A percentile compares a stretch with the other conserved stretches of the same genome.
phyloP scores from a whole-genome alignment of 2,113 vertebrate genomes.

The Cyprinodon variegatus region DNA sequence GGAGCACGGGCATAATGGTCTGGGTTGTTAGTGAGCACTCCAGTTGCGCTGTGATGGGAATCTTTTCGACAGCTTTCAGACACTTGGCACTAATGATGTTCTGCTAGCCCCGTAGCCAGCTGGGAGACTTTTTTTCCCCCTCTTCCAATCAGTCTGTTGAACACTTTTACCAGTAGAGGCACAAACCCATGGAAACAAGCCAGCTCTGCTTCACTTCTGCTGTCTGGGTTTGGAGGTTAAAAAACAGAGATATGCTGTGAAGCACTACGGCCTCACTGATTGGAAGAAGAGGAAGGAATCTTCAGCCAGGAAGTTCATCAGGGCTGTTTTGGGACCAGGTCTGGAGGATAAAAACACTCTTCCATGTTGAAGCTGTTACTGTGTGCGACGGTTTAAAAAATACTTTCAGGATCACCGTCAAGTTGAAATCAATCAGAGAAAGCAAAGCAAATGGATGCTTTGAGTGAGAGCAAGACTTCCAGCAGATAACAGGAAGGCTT shows the following conservation, averaged over 20 bases:
- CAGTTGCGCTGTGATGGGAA: slow-evolving; percentile 63
- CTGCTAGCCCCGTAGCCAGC: slow-evolving; percentile 59
- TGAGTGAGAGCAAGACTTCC: not conserved
- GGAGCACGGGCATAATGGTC: slow-evolving; percentile 52
- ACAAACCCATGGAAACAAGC: slow-evolving; percentile 36
- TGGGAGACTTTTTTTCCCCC: slow-evolving; percentile 24
- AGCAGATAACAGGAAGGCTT: not conserved
- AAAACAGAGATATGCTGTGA: not conserved
- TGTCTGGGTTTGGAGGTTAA: not conserved
- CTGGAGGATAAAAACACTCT: not conserved
- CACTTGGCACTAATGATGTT: slow-evolving; percentile 73
- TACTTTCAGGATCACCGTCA: not conserved
- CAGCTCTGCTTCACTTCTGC: slow-evolving; percentile 22
- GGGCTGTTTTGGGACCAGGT: not conserved
- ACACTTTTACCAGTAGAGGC: slow-evolving; percentile 47
- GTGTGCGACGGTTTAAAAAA: not conserved
- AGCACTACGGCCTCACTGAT: not conserved
- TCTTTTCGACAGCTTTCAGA: slow-evolving; percentile 72
- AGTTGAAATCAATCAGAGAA: not conserved
- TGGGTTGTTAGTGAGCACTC: slow-evolving; percentile 67
- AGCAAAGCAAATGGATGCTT: not conserved
- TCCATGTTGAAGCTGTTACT: not conserved
- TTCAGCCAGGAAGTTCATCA: not conserved
- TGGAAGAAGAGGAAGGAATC: too few species aligned
- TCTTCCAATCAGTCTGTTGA: slow-evolving; percentile 40